phyloP scores from a whole-genome alignment of 1,140 invertebrate species.

The Zaprionus capensis region DNA sequence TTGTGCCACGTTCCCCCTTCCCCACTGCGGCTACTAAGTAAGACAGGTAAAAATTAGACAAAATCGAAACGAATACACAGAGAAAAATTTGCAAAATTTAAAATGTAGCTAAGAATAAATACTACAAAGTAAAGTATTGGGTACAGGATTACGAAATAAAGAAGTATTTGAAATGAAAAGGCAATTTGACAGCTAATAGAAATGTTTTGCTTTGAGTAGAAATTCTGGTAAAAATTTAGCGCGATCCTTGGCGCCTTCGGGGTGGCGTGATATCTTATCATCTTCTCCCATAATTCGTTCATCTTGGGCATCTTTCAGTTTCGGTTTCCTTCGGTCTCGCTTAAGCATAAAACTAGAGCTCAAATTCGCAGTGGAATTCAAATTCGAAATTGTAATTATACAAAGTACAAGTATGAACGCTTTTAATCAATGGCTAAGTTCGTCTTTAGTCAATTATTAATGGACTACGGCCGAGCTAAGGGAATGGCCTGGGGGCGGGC shows the following conservation, averaged over 20 bases:
- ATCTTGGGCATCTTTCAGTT: conserved; percentile 65
- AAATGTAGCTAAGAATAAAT: conserved; percentile 46
- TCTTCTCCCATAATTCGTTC: conserved; percentile 55
- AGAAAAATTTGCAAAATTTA: not conserved
- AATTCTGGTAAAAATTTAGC: not conserved
- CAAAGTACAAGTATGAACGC: conserved; percentile 45
- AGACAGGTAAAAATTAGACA: not conserved
- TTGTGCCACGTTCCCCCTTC: conserved; percentile 31
- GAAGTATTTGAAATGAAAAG: not conserved
- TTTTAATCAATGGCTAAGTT: conserved; percentile 74
- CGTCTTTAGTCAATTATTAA: conserved; percentile 75
- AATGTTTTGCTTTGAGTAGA: not conserved
- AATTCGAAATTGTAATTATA: conserved; percentile 37
- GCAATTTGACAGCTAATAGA: conserved; percentile 60
- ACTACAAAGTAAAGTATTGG: conserved; percentile 49
- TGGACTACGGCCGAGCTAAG: conserved; percentile 18
- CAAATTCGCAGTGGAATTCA: not conserved
- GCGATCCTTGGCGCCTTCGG: not conserved
- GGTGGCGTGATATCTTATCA: not conserved
- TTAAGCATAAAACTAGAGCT: conserved; percentile 22
- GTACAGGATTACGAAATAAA: conserved; percentile 13
- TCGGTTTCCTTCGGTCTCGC: not conserved
- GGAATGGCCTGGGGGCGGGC: not conserved
- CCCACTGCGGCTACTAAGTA: conserved; percentile 28
- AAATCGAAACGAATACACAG: conserved; percentile 34